These are phyloP conservation scores for Caerostris extrusa DNA, from an alignment of 1,140 invertebrate species.

Conservation along the genomic window DNA sequence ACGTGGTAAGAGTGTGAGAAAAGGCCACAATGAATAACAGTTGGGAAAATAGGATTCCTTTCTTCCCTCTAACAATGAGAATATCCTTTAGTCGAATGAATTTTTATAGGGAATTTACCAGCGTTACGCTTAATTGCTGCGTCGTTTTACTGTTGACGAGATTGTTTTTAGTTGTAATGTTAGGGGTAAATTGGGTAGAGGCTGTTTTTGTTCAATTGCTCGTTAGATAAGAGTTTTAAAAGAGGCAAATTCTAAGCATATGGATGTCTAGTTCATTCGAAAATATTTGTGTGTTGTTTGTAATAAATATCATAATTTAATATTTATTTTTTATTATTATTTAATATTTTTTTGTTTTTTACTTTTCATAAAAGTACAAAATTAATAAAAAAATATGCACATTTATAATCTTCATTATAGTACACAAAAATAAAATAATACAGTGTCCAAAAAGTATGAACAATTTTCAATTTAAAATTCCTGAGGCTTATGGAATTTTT, in stretches of 20 bases:
- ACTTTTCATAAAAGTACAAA: too few relatives aligned
- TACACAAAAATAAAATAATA: too few relatives aligned
- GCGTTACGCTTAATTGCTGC: background rate
- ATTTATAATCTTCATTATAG: too few relatives aligned
- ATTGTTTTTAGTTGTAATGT: background rate
- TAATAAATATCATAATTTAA: too few relatives aligned
- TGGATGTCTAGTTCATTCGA: too few relatives aligned
- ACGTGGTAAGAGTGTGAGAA: background rate
- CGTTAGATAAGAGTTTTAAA: background rate
- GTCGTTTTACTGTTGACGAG: background rate
- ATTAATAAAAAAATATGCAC: too few relatives aligned
- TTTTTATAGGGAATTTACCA: conserved; percentile 8
- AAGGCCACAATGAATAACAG: background rate
- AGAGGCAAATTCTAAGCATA: background rate
- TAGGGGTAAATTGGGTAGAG: background rate
- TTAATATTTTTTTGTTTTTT: too few relatives aligned
- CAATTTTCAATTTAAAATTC: too few relatives aligned
- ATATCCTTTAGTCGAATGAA: background rate
- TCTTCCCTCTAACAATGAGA: background rate
- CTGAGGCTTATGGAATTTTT: too few relatives aligned
- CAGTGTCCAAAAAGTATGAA: too few relatives aligned
- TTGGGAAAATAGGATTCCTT: background rate
- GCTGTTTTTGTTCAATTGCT: background rate
- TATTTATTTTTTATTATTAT: too few relatives aligned
- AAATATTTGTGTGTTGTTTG: too few relatives aligned